Evolutionary conservation across 2,113 vertebrate species (phyloP).

Genomic region (Amblyopsis rosae): DNA sequence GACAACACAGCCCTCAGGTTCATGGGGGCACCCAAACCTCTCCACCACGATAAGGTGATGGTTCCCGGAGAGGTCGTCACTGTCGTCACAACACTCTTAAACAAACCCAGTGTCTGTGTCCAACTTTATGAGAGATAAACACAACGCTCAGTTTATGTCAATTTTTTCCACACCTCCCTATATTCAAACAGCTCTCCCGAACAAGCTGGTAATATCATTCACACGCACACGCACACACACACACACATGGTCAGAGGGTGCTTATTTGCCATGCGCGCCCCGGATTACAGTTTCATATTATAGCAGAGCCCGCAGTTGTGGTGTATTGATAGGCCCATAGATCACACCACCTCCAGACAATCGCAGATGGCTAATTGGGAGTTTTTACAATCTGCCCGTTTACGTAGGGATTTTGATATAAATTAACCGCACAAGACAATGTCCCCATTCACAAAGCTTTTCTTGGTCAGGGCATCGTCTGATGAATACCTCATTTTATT

Average conservation of each 20-base stretch:
- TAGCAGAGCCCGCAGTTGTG: conserved; percentile 54
- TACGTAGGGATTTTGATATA: conserved; percentile 64
- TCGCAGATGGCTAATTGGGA: conserved; percentile 71
- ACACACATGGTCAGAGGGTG: conserved; percentile 44
- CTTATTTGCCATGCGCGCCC: conserved; percentile 53
- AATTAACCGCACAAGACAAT: conserved; percentile 58
- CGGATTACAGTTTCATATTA: conserved; percentile 54
- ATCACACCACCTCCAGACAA: conserved; percentile 64
- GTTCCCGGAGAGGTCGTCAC: no score
- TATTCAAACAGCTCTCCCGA: conserved; percentile 42
- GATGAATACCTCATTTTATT: conserved; percentile 70
- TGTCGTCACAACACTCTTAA: conserved; percentile 15
- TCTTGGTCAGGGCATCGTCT: conserved; percentile 57
- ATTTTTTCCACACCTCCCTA: conserved; percentile 2
- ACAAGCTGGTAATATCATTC: conserved; percentile 51
- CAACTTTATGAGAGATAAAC: conserved; percentile 40
- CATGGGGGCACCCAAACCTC: no score
- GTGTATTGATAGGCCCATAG: conserved; percentile 65
- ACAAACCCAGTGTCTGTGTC: conserved; percentile 15
- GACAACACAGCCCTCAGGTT: no score
- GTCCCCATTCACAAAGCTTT: conserved; percentile 43
- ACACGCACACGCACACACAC: conserved; percentile 9
- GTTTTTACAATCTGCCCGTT: conserved; percentile 63
- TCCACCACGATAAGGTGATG: no score
- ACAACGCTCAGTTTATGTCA: conserved; percentile 6